Evolutionary conservation across 2,888 invertebrate species (phyloP), one percentile per base, ranked within the genome.

Genomic region (Ferrisia virgata): DNA sequence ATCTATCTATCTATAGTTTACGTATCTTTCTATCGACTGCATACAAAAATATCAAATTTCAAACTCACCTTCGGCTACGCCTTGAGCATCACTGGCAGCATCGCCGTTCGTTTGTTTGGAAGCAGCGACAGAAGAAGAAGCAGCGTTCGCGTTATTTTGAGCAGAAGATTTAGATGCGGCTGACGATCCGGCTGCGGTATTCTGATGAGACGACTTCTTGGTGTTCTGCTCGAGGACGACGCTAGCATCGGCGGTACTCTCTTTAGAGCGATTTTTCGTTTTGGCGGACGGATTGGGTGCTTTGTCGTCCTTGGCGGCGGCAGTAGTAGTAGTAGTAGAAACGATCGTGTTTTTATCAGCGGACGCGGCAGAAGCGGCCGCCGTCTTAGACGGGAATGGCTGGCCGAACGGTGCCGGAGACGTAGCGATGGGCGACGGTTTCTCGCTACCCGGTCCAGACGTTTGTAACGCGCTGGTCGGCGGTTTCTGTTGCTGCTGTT

Each of bases 91-190:
- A 18, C n/a, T n/a, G n/a, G 43, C 76, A 76, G 72, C 47, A 43
- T 83, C 83, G 5, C 83, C 83, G 31, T 83, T 83, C 5, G 83
- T 72, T 31, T 72, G 83, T 22, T 83, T 83, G 28, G 69, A 39
- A 69, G 69, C 39, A 36, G 72, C 28, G 2, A 28, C 64, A n/a
- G 69, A 18, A 25, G 69, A 25, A 15, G 11, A 5, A 33, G 72
- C 15, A 6, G 64, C 64, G 11, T 22, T 15, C 11, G 64, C 22
- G 39, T 40, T 13, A 39, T 15, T 39, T 5, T 39, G 28, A 8
- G 69, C 25, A 9, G 82, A n/a, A n/a, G n/a, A 69, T 40, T 83
- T 83, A n/a, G n/a, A 69, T 40, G 76, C 76, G 11, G 47, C 40
- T 3, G 40, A 13, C 58, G 58, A 5, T 18, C 43, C 47, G 18